phyloP scores from a whole-genome alignment of 2,113 vertebrate genomes.

The Cyphomyrus discorhynchus region DNA sequence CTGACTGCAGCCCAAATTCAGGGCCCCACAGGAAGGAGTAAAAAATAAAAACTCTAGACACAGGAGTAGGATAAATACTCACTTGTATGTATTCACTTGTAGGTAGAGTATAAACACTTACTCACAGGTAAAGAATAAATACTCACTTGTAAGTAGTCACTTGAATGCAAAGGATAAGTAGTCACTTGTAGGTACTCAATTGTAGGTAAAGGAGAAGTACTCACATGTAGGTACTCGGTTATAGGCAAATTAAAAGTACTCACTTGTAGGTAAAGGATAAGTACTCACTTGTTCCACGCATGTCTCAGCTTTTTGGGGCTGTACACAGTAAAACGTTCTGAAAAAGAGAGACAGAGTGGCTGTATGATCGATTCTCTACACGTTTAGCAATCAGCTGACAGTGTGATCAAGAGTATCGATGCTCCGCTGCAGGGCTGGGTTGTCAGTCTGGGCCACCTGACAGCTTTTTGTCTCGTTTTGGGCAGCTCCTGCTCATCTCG shows the following conservation, averaged over 20 bases:
- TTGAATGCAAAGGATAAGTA: neutral
- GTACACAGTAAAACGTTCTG: conserved; percentile 21
- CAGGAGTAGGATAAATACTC: neutral
- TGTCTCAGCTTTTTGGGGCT: conserved; percentile 24
- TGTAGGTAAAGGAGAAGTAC: neutral
- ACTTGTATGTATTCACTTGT: neutral
- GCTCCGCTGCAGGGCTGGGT: neutral
- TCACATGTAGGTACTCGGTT: neutral
- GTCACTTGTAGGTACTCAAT: neutral
- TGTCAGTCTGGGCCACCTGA: too few relatives aligned
- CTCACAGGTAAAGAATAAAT: neutral
- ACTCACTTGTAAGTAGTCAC: neutral
- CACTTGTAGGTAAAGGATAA: neutral
- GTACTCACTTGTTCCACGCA: conserved; percentile 23
- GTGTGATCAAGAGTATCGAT: neutral
- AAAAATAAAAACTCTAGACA: neutral
- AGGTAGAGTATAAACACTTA: neutral
- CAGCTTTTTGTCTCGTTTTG: neutral
- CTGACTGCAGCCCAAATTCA: neutral
- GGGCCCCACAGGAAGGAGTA: neutral
- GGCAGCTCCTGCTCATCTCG: neutral
- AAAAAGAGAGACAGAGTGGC: neutral
- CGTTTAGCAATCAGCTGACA: neutral
- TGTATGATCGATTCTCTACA: neutral
- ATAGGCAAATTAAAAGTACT: neutral